A percentile compares a stretch with the other conserved stretches of the same genome.
Conservation (phyloP, 2,888 invertebrate species). For the Tetragnatha montana region DNA sequence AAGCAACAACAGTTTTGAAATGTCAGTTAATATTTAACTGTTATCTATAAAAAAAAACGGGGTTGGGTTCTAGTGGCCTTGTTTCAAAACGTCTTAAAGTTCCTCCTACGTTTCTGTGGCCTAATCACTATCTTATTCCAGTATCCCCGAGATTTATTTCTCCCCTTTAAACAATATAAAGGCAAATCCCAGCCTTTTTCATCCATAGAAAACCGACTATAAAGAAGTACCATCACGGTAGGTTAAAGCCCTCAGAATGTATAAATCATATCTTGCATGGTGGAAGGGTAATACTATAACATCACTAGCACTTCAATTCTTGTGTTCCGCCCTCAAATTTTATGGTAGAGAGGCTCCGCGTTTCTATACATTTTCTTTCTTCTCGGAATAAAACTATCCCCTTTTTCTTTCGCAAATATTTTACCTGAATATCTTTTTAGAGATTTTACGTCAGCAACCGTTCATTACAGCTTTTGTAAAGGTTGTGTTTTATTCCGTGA, state of each 20-base stretch:
- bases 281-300: slow-evolving; percentile 36
- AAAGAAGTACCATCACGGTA: slow-evolving; percentile 37
- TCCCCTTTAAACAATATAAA: slow-evolving; percentile 38
- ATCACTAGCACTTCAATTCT: slow-evolving; percentile 38
- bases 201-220: slow-evolving; percentile 24
- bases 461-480: too few species aligned
- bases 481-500: too few species aligned
- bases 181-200: slow-evolving; percentile 1
- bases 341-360: slow-evolving; percentile 19
- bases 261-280: slow-evolving; percentile 42
- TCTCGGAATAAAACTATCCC: slow-evolving; percentile 10
- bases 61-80: too few species aligned
- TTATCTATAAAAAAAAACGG: too few species aligned
- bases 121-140: background rate
- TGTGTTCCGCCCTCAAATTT: slow-evolving; percentile 46
- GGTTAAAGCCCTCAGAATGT: slow-evolving; percentile 28
- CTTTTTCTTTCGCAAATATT: background rate
- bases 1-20: too few species aligned
- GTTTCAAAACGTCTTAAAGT: too few species aligned
- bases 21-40: too few species aligned
- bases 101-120: too few species aligned
- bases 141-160: background rate
- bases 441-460: too few species aligned
- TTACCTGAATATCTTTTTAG: too few species aligned
- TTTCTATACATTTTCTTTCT: background rate